Evolutionary conservation across 2,888 invertebrate species (phyloP).

Genomic region (Agrotis clavis): DNA sequence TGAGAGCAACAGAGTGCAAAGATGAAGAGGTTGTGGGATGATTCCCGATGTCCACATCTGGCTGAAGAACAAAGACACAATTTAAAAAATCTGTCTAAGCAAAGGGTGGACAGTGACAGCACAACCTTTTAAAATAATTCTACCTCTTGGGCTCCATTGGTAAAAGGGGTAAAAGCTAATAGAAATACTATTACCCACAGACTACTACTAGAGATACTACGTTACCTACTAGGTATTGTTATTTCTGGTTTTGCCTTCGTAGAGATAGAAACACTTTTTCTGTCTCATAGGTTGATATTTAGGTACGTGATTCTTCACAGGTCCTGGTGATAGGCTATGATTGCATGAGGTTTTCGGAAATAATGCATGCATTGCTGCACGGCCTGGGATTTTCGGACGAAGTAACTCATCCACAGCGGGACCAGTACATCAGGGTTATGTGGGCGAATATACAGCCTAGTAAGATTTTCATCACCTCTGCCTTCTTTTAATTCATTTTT

Average conservation of each 20-base stretch:
- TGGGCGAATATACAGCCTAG: slow-evolving; percentile 84
- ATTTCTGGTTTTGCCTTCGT: no score
- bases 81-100: no score
- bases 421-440: slow-evolving; percentile 77
- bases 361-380: slow-evolving; percentile 80
- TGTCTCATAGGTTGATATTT: background rate
- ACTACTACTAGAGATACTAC: no score
- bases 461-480: slow-evolving; percentile 54
- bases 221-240: no score
- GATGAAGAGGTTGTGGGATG: background rate
- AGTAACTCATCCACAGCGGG: slow-evolving; percentile 80
- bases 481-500: no score
- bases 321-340: slow-evolving; percentile 77
- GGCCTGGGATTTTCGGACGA: slow-evolving; percentile 82
- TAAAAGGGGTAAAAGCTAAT: no score
- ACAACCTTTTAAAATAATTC: no score
- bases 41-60: background rate
- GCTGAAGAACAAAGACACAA: no score
- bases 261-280: no score
- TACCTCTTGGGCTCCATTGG: no score
- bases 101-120: no score
- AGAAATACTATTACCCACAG: no score
- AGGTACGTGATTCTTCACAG: slow-evolving; percentile 60
- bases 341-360: slow-evolving; percentile 74
- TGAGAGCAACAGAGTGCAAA: background rate